These are phyloP conservation scores for Ennomos erosarius DNA, from an alignment of 2,888 invertebrate genomes.

Conservation along the genomic window DNA sequence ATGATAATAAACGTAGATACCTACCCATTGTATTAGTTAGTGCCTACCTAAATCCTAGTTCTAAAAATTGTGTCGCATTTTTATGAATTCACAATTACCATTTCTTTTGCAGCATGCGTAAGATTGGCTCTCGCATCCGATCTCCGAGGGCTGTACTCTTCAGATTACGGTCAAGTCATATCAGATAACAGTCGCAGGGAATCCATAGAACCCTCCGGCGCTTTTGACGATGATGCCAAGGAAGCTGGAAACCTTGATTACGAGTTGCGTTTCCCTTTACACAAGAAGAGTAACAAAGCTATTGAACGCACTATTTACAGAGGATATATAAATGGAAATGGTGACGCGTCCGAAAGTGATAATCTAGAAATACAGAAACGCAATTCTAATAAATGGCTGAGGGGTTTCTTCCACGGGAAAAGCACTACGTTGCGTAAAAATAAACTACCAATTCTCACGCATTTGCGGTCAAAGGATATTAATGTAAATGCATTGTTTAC, in stretches of 20 bases:
- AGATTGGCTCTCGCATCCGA: not conserved
- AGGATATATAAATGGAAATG: too few species aligned
- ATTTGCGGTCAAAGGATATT: not conserved
- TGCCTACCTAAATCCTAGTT: too few species aligned
- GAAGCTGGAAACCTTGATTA: constrained; percentile 1
- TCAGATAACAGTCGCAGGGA: not conserved
- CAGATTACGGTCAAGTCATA: not conserved
- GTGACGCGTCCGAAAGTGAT: not conserved
- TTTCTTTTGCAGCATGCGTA: too few species aligned
- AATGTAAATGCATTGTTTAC: not conserved
- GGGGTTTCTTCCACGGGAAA: not conserved
- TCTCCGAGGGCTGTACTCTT: not conserved
- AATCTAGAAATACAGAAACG: constrained; percentile 1
- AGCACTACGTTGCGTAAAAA: not conserved
- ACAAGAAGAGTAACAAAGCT: constrained; percentile 14
- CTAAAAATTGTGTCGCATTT: too few species aligned
- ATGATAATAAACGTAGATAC: too few species aligned
- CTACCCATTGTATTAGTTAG: too few species aligned
- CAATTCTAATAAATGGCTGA: constrained; percentile 4
- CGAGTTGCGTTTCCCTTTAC: constrained; percentile 5
- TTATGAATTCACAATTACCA: too few species aligned
- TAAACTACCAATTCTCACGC: not conserved
- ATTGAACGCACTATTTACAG: not conserved
- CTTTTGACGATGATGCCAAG: not conserved
- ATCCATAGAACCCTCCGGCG: too few species aligned